A percentile compares a stretch with the other conserved stretches of the same genome.
phyloP scores from a whole-genome alignment of 2,113 vertebrate genomes.

The Nicator chloris region DNA sequence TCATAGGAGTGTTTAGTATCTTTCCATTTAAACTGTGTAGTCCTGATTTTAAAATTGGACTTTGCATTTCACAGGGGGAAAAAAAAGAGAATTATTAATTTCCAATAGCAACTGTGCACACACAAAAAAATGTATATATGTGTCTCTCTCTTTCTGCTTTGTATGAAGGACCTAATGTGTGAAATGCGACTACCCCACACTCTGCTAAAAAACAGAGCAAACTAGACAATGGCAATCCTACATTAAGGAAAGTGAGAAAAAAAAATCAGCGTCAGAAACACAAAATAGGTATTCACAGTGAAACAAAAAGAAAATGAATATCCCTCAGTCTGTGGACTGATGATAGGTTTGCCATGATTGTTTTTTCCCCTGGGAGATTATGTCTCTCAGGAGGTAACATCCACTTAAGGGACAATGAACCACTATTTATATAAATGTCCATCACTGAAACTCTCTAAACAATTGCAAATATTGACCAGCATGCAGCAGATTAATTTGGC shows the following conservation, averaged over 20 bases:
- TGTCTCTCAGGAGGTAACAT: constrained; percentile 47
- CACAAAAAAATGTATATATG: not conserved
- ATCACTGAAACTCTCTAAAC: constrained; percentile 44
- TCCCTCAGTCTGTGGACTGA: not conserved
- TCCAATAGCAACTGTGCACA: not conserved
- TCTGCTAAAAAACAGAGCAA: not conserved
- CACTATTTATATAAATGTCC: constrained; percentile 55
- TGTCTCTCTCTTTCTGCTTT: not conserved
- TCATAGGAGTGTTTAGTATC: not conserved
- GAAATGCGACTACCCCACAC: not conserved
- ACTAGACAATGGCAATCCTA: not conserved
- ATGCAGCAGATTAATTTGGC: constrained; percentile 30
- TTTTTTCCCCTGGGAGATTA: constrained; percentile 16
- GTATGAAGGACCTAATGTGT: not conserved
- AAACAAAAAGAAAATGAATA: constrained; percentile 2
- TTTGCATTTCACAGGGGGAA: not conserved
- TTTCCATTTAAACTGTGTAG: not conserved
- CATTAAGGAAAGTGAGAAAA: not conserved
- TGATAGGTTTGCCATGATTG: constrained; percentile 44
- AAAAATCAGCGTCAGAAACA: not conserved
- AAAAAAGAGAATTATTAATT: not conserved
- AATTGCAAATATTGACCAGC: constrained; percentile 58
- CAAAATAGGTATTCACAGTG: not conserved
- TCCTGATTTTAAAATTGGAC: not conserved
- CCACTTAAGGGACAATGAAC: constrained; percentile 56